These are phyloP conservation scores for Nebria brevicollis DNA, from an alignment of 2,888 invertebrate genomes.

Conservation along the genomic window DNA sequence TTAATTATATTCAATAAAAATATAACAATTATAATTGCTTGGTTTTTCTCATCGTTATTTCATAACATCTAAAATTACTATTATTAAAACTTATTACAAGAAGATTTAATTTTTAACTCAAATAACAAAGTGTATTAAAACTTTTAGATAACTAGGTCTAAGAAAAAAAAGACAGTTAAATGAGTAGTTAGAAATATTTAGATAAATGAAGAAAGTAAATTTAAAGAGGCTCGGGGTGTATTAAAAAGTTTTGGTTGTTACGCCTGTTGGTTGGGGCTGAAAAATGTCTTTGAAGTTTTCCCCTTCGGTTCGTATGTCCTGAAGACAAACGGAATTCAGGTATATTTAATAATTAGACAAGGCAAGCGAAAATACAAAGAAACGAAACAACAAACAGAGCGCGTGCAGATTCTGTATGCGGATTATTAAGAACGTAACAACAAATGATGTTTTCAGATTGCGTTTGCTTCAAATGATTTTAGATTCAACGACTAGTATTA, in stretches of 20 bases:
- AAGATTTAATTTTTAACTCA: not conserved
- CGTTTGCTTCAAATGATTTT: too few relatives aligned
- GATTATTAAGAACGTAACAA: not conserved
- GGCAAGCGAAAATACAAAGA: conserved; percentile 34
- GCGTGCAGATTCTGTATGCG: not conserved
- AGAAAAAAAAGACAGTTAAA: not conserved
- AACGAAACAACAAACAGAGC: conserved; percentile 26
- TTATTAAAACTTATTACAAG: not conserved
- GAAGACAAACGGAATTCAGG: conserved; percentile 32
- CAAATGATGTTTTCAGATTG: not conserved
- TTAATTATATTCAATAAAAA: too few relatives aligned
- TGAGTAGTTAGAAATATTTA: conserved; percentile 24
- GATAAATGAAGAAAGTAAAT: conserved; percentile 36
- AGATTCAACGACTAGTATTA: too few relatives aligned
- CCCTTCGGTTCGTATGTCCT: conserved; percentile 19
- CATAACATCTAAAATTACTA: too few relatives aligned
- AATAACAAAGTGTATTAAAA: not conserved
- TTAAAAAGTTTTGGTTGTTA: conserved; percentile 36
- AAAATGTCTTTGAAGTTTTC: conserved; percentile 42
- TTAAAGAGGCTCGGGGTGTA: conserved; percentile 11
- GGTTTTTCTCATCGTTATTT: too few relatives aligned
- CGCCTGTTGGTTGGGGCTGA: conserved; percentile 7
- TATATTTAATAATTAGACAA: conserved; percentile 45
- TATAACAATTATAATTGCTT: too few relatives aligned
- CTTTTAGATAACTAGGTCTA: not conserved